These are phyloP conservation scores for Protaetia brevitarsis DNA, from an alignment of 1,140 invertebrate species.

Conservation along the genomic window DNA sequence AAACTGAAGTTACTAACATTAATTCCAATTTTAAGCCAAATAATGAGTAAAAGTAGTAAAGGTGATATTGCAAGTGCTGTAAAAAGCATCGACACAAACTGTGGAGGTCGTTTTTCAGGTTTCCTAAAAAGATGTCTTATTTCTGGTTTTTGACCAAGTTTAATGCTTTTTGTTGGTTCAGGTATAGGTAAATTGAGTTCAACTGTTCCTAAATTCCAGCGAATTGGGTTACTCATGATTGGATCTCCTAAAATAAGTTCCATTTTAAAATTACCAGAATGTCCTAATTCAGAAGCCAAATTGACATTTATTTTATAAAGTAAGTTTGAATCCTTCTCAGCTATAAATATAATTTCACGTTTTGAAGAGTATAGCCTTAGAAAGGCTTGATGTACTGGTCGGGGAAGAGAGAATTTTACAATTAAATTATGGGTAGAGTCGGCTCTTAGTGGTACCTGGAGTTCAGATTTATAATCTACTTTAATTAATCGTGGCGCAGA, in stretches of 20 bases:
- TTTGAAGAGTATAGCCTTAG: slow-evolving; percentile 69
- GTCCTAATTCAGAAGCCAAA: slow-evolving; percentile 72
- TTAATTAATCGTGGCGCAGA: slow-evolving; percentile 75
- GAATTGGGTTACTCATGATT: slow-evolving; percentile 82
- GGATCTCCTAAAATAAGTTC: slow-evolving; percentile 89
- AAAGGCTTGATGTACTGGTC: slow-evolving; percentile 90
- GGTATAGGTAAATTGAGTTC: slow-evolving; percentile 67
- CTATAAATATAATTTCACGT: slow-evolving; percentile 89
- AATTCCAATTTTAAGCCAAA: slow-evolving; percentile 86
- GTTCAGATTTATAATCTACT: slow-evolving; percentile 69
- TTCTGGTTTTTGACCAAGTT: slow-evolving; percentile 69
- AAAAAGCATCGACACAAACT: slow-evolving; percentile 85
- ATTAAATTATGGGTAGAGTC: slow-evolving; percentile 88
- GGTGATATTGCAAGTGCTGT: slow-evolving; percentile 80
- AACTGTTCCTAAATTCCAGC: slow-evolving; percentile 79
- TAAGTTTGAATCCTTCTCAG: slow-evolving; percentile 78
- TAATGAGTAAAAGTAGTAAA: slow-evolving; percentile 74
- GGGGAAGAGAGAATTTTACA: slow-evolving; percentile 76
- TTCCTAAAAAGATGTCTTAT: slow-evolving; percentile 91
- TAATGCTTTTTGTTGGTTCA: slow-evolving; percentile 41
- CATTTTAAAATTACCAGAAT: slow-evolving; percentile 78
- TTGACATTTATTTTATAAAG: slow-evolving; percentile 88
- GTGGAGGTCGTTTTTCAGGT: slow-evolving; percentile 86
- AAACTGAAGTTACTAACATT: slow-evolving; percentile 85
- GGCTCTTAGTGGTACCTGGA: slow-evolving; percentile 66